phyloP scores from a whole-genome alignment of 2,797 vertebrate genomes.

The Halcyon chelicuti region DNA sequence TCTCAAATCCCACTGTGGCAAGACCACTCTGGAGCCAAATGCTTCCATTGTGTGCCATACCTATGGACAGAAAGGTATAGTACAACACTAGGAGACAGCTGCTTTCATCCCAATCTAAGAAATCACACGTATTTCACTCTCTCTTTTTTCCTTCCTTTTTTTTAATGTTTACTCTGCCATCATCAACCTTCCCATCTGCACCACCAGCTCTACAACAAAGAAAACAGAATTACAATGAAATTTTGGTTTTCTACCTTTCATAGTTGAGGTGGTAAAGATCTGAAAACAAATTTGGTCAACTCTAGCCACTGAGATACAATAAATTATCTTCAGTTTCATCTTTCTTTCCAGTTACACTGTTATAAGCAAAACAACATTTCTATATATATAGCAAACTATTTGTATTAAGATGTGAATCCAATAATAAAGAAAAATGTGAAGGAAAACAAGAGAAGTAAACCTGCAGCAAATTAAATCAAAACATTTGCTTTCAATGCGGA shows the following conservation, averaged over 20 bases:
- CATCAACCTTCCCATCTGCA: not conserved
- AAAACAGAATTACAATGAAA: not conserved
- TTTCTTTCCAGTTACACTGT: not conserved
- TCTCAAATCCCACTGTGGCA: not conserved
- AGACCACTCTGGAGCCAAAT: not conserved
- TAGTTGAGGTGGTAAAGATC: not conserved
- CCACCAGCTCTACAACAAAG: not conserved
- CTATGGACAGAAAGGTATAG: not conserved
- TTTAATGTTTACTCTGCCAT: not conserved
- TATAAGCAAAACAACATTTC: not conserved
- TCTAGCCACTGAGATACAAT: not conserved
- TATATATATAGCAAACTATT: constrained; percentile 26
- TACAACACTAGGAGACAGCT: not conserved
- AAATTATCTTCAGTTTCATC: constrained; percentile 4
- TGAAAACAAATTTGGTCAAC: constrained; percentile 3
- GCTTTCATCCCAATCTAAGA: not conserved
- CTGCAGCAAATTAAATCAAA: constrained; percentile 43
- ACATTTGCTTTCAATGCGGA: constrained; percentile 30
- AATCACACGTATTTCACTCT: not conserved
- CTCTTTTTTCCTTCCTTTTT: not conserved
- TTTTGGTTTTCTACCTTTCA: not conserved
- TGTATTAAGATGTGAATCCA: constrained; percentile 28
- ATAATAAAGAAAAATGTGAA: constrained; percentile 48
- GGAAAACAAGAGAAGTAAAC: constrained; percentile 52
- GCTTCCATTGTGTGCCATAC: not conserved